These are phyloP conservation scores for Caradrina kadenii DNA, from an alignment of 2,888 invertebrate species.

Conservation along the genomic window DNA sequence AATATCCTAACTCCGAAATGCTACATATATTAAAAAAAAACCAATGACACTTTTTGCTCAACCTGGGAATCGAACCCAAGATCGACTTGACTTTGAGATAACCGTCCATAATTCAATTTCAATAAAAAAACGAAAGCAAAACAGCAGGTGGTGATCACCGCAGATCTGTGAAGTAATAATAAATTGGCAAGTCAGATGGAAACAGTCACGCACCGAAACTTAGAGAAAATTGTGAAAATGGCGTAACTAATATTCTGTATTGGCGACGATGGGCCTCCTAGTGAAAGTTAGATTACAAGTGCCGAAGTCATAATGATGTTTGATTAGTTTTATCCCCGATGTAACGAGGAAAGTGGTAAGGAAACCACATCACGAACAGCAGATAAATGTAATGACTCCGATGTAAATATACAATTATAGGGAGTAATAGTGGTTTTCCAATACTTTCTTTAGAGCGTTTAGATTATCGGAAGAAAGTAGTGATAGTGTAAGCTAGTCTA, in stretches of 20 bases:
- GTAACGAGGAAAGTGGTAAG: slow-evolving; percentile 58
- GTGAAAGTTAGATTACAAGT: slow-evolving; percentile 70
- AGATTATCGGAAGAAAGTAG: slow-evolving; percentile 40
- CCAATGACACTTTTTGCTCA: no score
- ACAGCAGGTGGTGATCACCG: slow-evolving; percentile 14
- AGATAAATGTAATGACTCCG: slow-evolving; percentile 21
- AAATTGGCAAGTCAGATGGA: slow-evolving; percentile 68
- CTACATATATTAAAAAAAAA: no score
- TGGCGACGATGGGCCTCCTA: slow-evolving; percentile 64
- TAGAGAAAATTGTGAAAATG: slow-evolving; percentile 82
- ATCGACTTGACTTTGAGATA: no score
- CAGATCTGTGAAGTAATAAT: slow-evolving; percentile 62
- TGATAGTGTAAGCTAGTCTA: neutral
- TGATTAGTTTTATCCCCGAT: slow-evolving; percentile 65
- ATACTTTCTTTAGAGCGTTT: slow-evolving; percentile 43
- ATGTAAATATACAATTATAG: slow-evolving; percentile 41
- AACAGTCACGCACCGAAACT: slow-evolving; percentile 80
- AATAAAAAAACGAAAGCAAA: slow-evolving; percentile 36
- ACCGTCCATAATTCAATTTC: slow-evolving; percentile 12
- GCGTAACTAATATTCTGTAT: slow-evolving; percentile 77
- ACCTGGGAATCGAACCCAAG: no score
- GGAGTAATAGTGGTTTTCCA: slow-evolving; percentile 29
- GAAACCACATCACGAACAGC: slow-evolving; percentile 63
- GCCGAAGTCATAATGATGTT: slow-evolving; percentile 60
- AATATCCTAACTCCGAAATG: no score